Evolutionary conservation across 2,797 vertebrate genomes (phyloP).

Genomic region (Acipenser transmontanus): DNA sequence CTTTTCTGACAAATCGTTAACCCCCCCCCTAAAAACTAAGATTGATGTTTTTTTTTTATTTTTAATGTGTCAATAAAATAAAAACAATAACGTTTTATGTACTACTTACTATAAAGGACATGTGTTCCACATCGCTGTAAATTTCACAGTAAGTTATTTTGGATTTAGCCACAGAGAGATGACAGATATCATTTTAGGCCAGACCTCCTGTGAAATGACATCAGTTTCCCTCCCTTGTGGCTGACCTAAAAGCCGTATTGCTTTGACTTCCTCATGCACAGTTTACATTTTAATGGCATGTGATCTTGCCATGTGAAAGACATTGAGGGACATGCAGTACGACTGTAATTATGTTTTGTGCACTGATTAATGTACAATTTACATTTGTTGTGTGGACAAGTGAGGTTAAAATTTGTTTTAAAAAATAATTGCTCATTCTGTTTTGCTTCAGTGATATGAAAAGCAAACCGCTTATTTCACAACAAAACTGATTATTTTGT

Average conservation of each 20-base stretch:
- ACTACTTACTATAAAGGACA: slow-evolving; percentile 7
- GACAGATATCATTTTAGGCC: slow-evolving; percentile 1
- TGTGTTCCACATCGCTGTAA: slow-evolving; percentile 24
- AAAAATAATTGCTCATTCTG: too few species aligned
- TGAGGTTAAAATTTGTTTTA: background rate
- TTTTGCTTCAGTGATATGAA: too few species aligned
- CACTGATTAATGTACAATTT: background rate
- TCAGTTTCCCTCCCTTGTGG: slow-evolving; percentile 3
- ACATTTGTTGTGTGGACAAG: background rate
- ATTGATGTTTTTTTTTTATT: too few species aligned
- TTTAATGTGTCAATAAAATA: too few species aligned
- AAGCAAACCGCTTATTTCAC: too few species aligned
- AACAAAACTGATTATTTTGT: too few species aligned
- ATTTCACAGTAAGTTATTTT: background rate
- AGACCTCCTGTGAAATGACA: background rate
- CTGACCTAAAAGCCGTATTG: slow-evolving; percentile 18
- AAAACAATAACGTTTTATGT: too few species aligned
- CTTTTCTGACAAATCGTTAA: too few species aligned
- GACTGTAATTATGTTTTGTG: slow-evolving; percentile 1
- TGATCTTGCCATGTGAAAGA: background rate
- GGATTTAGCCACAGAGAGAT: background rate
- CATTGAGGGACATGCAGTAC: background rate
- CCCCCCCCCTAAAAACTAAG: too few species aligned
- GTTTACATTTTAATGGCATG: background rate
- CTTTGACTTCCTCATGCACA: slow-evolving; percentile 10